Evolutionary conservation across 2,888 invertebrate genomes (phyloP).

Genomic region (Drosophila anceps): DNA sequence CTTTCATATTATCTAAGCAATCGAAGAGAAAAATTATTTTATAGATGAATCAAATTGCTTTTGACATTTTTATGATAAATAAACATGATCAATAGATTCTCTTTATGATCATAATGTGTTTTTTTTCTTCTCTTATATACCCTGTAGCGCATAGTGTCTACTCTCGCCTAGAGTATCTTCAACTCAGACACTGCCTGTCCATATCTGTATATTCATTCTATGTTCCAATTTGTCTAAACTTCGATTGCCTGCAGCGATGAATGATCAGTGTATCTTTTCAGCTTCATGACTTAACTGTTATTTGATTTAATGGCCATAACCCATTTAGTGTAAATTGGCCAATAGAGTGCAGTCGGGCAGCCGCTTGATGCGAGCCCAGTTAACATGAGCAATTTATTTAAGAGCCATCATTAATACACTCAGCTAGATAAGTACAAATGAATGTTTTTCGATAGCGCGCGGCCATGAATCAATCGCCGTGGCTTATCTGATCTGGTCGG

Average conservation of each 20-base stretch:
- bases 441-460: slow-evolving; percentile 37
- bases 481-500: slow-evolving; percentile 42
- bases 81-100: too few species aligned
- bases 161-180: background rate
- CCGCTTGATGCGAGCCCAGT: slow-evolving; percentile 21
- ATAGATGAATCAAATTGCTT: too few species aligned
- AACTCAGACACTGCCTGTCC: background rate
- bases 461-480: slow-evolving; percentile 51
- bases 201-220: background rate
- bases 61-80: too few species aligned
- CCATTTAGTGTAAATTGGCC: slow-evolving; percentile 23
- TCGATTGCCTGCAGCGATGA: slow-evolving; percentile 14
- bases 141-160: background rate
- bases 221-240: background rate
- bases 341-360: slow-evolving; percentile 19
- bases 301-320: slow-evolving; percentile 36
- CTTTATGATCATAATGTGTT: too few species aligned
- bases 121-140: too few species aligned
- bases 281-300: slow-evolving; percentile 31
- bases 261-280: background rate
- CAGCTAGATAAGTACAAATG: slow-evolving; percentile 43
- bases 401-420: slow-evolving; percentile 53
- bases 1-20: too few species aligned
- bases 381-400: slow-evolving; percentile 46
- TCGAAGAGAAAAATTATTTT: too few species aligned